A percentile compares a stretch with the other conserved stretches of the same genome.
Evolutionary conservation across 2,113 vertebrate genomes (phyloP).

Genomic region (Chlamydotis undulata): DNA sequence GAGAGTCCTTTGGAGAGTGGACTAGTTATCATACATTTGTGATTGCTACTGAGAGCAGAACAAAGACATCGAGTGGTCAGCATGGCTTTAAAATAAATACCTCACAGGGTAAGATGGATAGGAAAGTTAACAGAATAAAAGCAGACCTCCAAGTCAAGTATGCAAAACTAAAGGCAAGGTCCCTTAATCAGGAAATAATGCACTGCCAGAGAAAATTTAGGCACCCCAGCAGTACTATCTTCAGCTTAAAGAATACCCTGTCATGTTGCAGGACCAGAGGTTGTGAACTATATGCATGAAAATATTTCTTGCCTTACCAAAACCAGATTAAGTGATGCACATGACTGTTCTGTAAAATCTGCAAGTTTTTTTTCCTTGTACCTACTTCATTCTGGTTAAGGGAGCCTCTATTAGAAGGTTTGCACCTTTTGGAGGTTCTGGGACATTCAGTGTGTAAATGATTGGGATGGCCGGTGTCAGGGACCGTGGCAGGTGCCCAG

Average conservation of each 20-base stretch:
- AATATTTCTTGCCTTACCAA: not conserved
- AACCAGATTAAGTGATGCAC: not conserved
- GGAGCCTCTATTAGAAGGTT: not conserved
- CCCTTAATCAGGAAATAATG: not conserved
- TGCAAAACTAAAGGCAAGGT: not conserved
- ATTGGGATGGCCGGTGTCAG: accelerated
- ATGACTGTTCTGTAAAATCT: not conserved
- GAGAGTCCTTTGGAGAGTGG: not conserved
- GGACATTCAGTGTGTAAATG: accelerated
- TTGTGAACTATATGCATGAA: not conserved
- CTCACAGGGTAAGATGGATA: not conserved
- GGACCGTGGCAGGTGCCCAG: not conserved
- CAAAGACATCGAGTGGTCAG: not conserved
- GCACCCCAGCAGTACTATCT: not conserved
- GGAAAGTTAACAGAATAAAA: not conserved
- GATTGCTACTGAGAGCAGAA: not conserved
- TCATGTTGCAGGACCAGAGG: not conserved
- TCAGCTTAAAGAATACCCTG: not conserved
- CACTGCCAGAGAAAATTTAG: not conserved
- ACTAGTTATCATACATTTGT: not conserved
- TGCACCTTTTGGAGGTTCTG: not conserved
- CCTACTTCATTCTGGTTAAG: not conserved
- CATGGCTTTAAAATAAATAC: not conserved
- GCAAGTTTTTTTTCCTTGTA: not conserved
- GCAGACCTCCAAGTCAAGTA: not conserved